Conservation (phyloP, 2,888 invertebrate genomes). For the Vesta saturnalis region DNA sequence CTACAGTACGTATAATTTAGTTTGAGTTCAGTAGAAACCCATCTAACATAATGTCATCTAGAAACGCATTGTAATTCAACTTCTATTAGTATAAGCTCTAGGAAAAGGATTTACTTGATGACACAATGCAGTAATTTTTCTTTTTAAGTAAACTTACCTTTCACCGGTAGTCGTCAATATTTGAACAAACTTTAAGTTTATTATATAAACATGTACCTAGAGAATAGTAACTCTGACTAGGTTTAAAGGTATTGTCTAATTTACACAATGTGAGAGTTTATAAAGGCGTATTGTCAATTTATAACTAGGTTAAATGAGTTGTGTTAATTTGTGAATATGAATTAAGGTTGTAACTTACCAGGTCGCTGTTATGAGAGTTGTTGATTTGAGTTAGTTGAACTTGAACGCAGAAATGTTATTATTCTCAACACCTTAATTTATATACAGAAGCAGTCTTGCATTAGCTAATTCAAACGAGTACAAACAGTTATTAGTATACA, state of each 20-base stretch:
- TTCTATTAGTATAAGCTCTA: too few species aligned
- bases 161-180: not conserved
- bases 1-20: too few species aligned
- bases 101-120: too few species aligned
- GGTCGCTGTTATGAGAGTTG: conserved; percentile 26
- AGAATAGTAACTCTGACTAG: conserved; percentile 29
- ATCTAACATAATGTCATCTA: too few species aligned
- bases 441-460: conserved; percentile 1
- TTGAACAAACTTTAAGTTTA: conserved; percentile 25
- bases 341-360: conserved; percentile 26
- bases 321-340: conserved; percentile 39
- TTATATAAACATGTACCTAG: conserved; percentile 27
- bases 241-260: conserved; percentile 32
- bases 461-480: not conserved
- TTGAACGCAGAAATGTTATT: conserved; percentile 9
- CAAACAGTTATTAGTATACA: not conserved
- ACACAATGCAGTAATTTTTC: too few species aligned
- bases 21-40: too few species aligned
- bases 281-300: conserved; percentile 42
- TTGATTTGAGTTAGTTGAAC: conserved; percentile 23
- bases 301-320: conserved; percentile 45
- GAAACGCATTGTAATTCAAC: too few species aligned
- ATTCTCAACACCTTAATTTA: not conserved
- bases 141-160: not conserved
- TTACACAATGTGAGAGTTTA: conserved; percentile 36